Conservation (phyloP, 2,113 vertebrate genomes). For the Lates calcarifer region DNA sequence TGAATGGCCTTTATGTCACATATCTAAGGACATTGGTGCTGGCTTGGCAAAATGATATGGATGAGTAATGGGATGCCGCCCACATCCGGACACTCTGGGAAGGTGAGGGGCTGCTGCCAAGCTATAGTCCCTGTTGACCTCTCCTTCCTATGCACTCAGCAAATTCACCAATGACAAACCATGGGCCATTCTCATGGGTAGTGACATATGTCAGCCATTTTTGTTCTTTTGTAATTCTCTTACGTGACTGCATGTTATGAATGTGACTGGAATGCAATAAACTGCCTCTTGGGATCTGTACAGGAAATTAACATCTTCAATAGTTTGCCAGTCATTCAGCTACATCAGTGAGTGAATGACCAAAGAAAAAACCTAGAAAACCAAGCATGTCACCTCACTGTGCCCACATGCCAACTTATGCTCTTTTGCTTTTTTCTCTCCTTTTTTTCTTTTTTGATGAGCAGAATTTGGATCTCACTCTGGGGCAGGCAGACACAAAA, state of each 20-base stretch:
- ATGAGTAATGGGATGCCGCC: slow-evolving; percentile 83
- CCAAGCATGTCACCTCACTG: slow-evolving; percentile 23
- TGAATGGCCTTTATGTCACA: slow-evolving; percentile 81
- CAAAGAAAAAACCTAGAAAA: slow-evolving; percentile 24
- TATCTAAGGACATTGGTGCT: slow-evolving; percentile 80
- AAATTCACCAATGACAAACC: slow-evolving; percentile 74
- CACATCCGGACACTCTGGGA: slow-evolving; percentile 80
- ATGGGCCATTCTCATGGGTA: slow-evolving; percentile 43
- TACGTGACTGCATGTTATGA: slow-evolving; percentile 17
- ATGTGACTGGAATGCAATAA: slow-evolving; percentile 2
- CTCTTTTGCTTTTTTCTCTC: slow-evolving; percentile 17
- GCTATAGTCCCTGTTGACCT: slow-evolving; percentile 78
- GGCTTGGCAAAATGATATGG: slow-evolving; percentile 81
- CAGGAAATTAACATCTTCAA: slow-evolving; percentile 27
- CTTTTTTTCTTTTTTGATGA: slow-evolving; percentile 54
- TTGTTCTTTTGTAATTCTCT: slow-evolving; percentile 52
- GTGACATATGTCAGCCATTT: slow-evolving; percentile 73
- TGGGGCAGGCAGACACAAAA: slow-evolving; percentile 71
- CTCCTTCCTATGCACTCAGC: slow-evolving; percentile 77
- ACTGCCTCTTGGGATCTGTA: background rate
- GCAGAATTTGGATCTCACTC: slow-evolving; percentile 61
- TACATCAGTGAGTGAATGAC: slow-evolving; percentile 27
- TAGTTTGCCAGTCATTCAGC: slow-evolving; percentile 18
- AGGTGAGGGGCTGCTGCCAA: slow-evolving; percentile 83
- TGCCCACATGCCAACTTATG: slow-evolving; percentile 40